phyloP scores from a whole-genome alignment of 2,888 invertebrate species.

The Drosophila affinis region DNA sequence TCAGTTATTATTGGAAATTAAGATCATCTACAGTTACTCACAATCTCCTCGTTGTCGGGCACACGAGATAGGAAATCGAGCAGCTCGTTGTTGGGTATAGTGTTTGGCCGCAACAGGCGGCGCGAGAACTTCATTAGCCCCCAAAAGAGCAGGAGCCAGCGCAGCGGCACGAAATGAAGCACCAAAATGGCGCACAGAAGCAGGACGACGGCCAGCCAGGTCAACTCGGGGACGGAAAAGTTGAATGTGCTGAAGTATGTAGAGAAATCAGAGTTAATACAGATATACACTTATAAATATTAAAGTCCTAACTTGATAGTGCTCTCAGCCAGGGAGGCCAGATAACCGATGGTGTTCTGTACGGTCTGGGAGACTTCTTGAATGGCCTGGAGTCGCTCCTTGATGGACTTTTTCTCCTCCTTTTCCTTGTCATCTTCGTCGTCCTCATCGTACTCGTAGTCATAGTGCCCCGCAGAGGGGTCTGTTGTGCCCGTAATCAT shows the following conservation, averaged over 20 bases:
- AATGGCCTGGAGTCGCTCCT: constrained; percentile 96
- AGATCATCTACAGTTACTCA: constrained; percentile 83
- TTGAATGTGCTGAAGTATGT: constrained; percentile 91
- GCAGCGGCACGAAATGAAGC: constrained; percentile 94
- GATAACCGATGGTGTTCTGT: constrained; percentile 96
- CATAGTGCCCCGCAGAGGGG: constrained; percentile 83
- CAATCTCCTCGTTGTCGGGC: constrained; percentile 96
- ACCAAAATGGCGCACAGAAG: constrained; percentile 90
- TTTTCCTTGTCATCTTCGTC: constrained; percentile 96
- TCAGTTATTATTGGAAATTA: neutral
- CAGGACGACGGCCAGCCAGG: constrained; percentile 94
- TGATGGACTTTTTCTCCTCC: constrained; percentile 97
- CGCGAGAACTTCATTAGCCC: constrained; percentile 98
- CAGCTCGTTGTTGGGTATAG: constrained; percentile 98
- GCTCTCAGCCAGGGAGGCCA: constrained; percentile 96
- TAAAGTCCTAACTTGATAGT: constrained; percentile 91
- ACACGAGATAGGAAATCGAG: constrained; percentile 97
- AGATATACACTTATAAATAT: rapidly evolving
- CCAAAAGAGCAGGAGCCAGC: constrained; percentile 96
- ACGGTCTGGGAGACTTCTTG: constrained; percentile 99
- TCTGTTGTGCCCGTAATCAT: constrained; percentile 82
- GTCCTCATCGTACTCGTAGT: constrained; percentile 89
- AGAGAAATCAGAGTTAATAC: no score
- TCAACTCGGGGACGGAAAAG: constrained; percentile 98
- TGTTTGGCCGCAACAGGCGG: constrained; percentile 95